Base-by-base conservation (phyloP, 2,888 invertebrate species). In the Tanypteryx hageni region DNA sequence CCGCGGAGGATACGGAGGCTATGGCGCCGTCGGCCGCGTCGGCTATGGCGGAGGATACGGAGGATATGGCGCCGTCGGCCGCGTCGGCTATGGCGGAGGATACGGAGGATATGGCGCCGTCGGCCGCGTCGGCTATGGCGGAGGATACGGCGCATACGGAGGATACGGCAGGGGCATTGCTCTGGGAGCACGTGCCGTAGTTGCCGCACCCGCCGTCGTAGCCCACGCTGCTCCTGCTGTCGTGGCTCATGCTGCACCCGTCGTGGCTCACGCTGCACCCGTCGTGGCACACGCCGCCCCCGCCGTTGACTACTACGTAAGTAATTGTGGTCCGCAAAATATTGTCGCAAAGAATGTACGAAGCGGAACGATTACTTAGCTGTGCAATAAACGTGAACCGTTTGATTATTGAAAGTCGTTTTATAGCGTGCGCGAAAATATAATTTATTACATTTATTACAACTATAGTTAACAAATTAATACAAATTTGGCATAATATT, bases 301-400 rank as follows among this genome's bases (percentile, higher is more conserved):
- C 18, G 18, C 68, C n/a, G 68, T 68, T 18, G 68, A 68, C 68
- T 68, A 68, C 68, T 68, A n/a, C 68, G 68, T 68, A n/a, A 68
- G 68, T 68, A 68, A n/a, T 22, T n/a, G 18, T 0, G 68, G 22
- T 5, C 44, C 44, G 44, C 44, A 44, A 44, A 44, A 44, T 5
- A n/a, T 44, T 44, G 44, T 44, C 44, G 44, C 44, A 44, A 44
- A 44, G 5, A n/a, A n/a, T n/a, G 1, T 44, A 44, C 1, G 44
- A 1, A 5, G 44, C 44, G 44, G 44, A 44, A 44, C 1, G 44
- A 44, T 44, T 44, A 44, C 44, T 44, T 5, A 5, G 1, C 1
- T 44, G 44, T 44, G n/a, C n/a, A n/a, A n/a, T n/a, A n/a, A n/a
- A n/a, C n/a, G n/a, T n/a, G n/a, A n/a, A n/a, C n/a, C n/a, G n/a